phyloP scores from a whole-genome alignment of 2,888 invertebrate genomes.

The Drosophila cognata region DNA sequence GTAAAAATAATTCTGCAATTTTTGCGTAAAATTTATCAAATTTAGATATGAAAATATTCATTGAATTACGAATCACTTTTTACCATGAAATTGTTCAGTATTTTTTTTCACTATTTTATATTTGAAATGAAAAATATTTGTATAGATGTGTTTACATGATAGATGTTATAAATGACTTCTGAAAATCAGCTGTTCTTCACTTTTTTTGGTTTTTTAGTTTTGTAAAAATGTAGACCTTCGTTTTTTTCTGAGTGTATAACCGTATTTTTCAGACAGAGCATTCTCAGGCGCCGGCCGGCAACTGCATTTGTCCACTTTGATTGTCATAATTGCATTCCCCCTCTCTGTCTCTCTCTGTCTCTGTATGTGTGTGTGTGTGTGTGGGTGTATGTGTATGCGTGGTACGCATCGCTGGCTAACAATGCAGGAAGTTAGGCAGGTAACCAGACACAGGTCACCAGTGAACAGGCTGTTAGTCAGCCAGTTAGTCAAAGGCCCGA shows the following conservation, averaged over 20 bases:
- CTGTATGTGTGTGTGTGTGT: slow-evolving; percentile 16
- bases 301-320: slow-evolving; percentile 75
- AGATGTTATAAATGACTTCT: no score
- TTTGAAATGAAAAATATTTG: not conserved
- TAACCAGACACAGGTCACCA: slow-evolving; percentile 1
- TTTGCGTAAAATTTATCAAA: not conserved
- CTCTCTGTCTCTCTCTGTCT: not conserved
- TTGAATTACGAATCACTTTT: not conserved
- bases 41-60: not conserved
- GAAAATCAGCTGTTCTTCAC: not conserved
- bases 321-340: slow-evolving; percentile 73
- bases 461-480: slow-evolving; percentile 26
- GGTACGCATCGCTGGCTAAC: slow-evolving; percentile 29
- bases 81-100: not conserved
- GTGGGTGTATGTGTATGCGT: not conserved
- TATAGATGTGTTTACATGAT: no score
- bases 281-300: slow-evolving; percentile 41
- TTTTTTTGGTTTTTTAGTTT: not conserved
- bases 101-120: not conserved
- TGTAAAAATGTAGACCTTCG: not conserved
- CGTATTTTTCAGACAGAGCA: not conserved
- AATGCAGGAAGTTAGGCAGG: slow-evolving; percentile 30
- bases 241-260: not conserved
- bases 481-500: slow-evolving; percentile 11
- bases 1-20: not conserved